Base-by-base conservation (phyloP, 2,113 vertebrate genomes). In the Chitala chitala region DNA sequence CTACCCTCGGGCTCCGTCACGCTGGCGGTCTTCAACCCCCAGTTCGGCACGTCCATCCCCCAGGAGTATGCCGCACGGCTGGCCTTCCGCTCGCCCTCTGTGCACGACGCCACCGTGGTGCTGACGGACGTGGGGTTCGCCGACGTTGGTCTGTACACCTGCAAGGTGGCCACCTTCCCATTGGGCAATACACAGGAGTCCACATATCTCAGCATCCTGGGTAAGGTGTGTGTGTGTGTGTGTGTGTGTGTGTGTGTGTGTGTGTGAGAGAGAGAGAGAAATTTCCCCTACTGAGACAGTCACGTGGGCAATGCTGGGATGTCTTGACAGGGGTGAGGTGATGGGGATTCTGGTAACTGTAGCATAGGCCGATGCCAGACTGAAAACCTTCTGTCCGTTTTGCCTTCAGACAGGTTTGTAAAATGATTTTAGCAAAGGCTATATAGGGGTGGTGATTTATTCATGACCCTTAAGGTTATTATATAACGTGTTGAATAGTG, bases 151-250 rank as follows among this genome's bases (percentile, higher is more conserved):
- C 88, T 93, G 65, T 98, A 98, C 72, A 89, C 95, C 85, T 99
- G 96, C 86, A 98, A 98, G 84, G 96, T 94, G 70, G 94, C 91
- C 72, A 99, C 94, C 5, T 99, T 99, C 85, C 96, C 96, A 3
- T 89, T 96, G 84, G 96, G 96, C 84, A 96, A 96, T 89, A 89
- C 91, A 1, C 93, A 97, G 53, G 91, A 94, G 1, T 91, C 94
- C 76, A 94, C 93, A 76, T 92, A 87, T 2, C 90, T 99, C 83
- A 93, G 85, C 77, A 94, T 99, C 55, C 86, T 98, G 15, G 96
- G 96, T 99, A 90, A 83, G 54, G 51, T 58, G 22, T 61, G 29
- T 24, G 31, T 26, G 38, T 9, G 42, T 58, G 38, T 69, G 48
- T 20, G 51, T n/a, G 20, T 17, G 17, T 20, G 50, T 12, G 26